Base-by-base conservation (phyloP, 1,140 invertebrate genomes). In the Atopsyche davidsoni region DNA sequence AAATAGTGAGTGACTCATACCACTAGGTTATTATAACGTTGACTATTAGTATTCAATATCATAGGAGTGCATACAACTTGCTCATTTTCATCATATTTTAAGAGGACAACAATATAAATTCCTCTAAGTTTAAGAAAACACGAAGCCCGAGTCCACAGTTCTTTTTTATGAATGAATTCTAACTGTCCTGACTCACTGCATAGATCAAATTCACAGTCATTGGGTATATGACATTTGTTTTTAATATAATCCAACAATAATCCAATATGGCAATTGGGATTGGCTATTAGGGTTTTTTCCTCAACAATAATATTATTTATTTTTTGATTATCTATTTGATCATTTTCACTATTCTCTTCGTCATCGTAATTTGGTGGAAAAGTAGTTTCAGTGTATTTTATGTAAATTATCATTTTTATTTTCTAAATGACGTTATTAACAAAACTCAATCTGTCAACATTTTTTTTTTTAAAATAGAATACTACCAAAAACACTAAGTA, bases 181-280 rank as follows among this genome's bases (percentile, higher is more conserved):
- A 17, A 21, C 6, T 18, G 17, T 17, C 42, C 24, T 17, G 42
- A 18, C 18, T 13, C 4, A 31, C 22, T n/a, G n/a, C n/a, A n/a
- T n/a, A n/a, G n/a, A n/a, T n/a, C n/a, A n/a, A n/a, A n/a, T 13
- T 18, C 25, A 7, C 17, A 14, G n/a, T 44, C 28, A 16, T 16
- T 9, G n/a, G 42, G 3, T n/a, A 44, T 31, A 13, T 19, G 17
- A 21, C 42, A 44, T 13, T 44, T 44, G 17, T 44, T 10, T 28
- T 18, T 31, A 11, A 44, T 44, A 14, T 44, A 44, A 16, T 44
- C 42, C 25, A 32, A 21, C 14, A 44, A 19, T 13, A 17, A 28
- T 2, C 42, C 42, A 16, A 32, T 21, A 13, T 18, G 19, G 7
- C 42, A 44, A 32, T 44, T 44, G 17, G 42, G 42, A 44, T 44